Evolutionary conservation across 1,140 invertebrate species (phyloP), one percentile per base, ranked within the genome.

Genomic region (Trissolcus basalis): DNA sequence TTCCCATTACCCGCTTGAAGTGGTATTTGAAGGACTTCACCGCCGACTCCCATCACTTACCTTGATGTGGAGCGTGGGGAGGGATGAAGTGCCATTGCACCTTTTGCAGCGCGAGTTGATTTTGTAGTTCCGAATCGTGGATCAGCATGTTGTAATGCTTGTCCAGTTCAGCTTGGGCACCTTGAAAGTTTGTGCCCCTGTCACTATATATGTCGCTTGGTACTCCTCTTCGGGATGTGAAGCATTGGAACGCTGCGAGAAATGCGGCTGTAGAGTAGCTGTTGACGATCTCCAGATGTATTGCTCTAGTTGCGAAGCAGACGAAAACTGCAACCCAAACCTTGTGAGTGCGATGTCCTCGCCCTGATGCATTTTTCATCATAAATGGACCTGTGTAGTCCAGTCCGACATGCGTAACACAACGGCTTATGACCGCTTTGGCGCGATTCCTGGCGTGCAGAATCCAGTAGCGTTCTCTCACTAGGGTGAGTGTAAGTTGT

Each of bases 121-220:
- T n/a, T n/a, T n/a, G n/a, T 15, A 6, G 27, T 36, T 4, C 33
- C 1, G 27, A 39, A 39, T 14, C 5, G 36, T 0, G 44, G n/a
- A 5, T 55, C 36, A 13, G 0, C 0, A 27, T 55, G 15, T 19
- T 12, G 11, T n/a, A n/a, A 32, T 12, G 43, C 0, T 14, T 13
- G 16, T 0, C 8, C 6, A n/a, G 5, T 11, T 59, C 55, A 8
- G 43, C 27, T 11, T 47, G 12, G 0, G 55, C 12, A 1, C 55
- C 84, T 13, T 74, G 58, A 71, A 87, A 87, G 48, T 85, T 83
- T 6, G 80, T 83, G 7, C 79, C 81, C 63, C 79, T 81, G 44
- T 63, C 59, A 33, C 49, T 55, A 27, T 33, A 56, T 0, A 71
- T 50, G 2, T 15, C 33, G 3, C 14, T 39, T 13, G 56, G 68